Base-by-base conservation (phyloP, 2,113 vertebrate species). In the Thryonomys swinderianus region DNA sequence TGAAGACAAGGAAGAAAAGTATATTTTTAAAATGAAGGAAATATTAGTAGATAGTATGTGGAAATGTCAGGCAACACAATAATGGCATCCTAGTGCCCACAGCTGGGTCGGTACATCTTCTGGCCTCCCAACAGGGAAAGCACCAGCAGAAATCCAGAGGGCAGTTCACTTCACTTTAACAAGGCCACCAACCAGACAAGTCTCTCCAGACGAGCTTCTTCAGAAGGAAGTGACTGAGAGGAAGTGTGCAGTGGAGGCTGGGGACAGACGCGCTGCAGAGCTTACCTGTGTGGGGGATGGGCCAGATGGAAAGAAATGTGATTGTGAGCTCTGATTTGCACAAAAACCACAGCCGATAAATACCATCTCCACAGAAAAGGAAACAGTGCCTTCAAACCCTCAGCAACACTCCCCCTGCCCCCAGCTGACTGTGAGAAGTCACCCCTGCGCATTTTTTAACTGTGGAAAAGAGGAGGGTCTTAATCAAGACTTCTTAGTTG, bases 151-250 rank as follows among this genome's bases (percentile, higher is more conserved):
- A 90, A 57, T 74, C 45, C 53, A 71, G n/a, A 88, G 61, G 9
- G 53, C 45, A 73, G 30, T 40, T 78, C 42, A 42, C 83, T 66
- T 95, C 55, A 27, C 61, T 45, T 79, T 48, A 69, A 76, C 20
- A 76, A 86, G 18, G 40, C 13, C 42, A 45, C n/a, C 57, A 78
- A 0, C 34, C 61, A 62, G 88, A 85, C 21, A 53, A 53, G 9
- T 59, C 61, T 73, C 51, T 40, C 40, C 79, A 61, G 48, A 51
- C 48, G 10, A 51, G 21, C 55, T 45, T 66, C 86, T 93, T 80
- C 79, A 83, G 90, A 79, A 88, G 80, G 87, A 95, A 90, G 71
- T 90, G 16, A 40, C 69, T 74, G 55, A 76, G 64, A 91, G 69
- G 42, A 88, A 92, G 59, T 78, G 42, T 74, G 74, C n/a, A 30